These are phyloP conservation scores for Drosophila ochracea DNA, from an alignment of 2,888 invertebrate species.

Conservation along the genomic window DNA sequence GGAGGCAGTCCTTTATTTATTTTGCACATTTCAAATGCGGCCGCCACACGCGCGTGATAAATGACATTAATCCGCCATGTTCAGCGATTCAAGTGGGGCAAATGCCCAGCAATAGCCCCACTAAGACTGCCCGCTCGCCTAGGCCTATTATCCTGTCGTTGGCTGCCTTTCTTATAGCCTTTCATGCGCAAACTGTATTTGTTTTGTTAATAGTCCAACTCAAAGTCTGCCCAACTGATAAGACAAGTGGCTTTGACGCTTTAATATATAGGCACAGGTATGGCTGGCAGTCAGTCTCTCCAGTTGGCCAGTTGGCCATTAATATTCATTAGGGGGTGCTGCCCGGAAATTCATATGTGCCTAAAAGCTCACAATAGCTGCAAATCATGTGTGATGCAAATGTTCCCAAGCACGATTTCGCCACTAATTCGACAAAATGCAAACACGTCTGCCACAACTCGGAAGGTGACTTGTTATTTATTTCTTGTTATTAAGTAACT, in stretches of 20 bases:
- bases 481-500: not conserved
- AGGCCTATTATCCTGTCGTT: slow-evolving; percentile 30
- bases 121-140: slow-evolving; percentile 44
- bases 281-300: slow-evolving; percentile 57
- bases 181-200: slow-evolving; percentile 76
- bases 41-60: slow-evolving; percentile 72
- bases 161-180: slow-evolving; percentile 25
- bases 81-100: slow-evolving; percentile 68
- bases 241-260: slow-evolving; percentile 77
- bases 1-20: slow-evolving; percentile 62
- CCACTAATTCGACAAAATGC: not conserved
- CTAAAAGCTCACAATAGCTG: slow-evolving; percentile 24
- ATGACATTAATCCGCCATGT: slow-evolving; percentile 81
- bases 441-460: too few relatives aligned
- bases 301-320: slow-evolving; percentile 53
- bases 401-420: slow-evolving; percentile 31
- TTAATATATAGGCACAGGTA: slow-evolving; percentile 76
- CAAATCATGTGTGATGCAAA: slow-evolving; percentile 15
- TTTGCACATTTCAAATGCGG: slow-evolving; percentile 74
- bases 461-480: not conserved
- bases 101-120: slow-evolving; percentile 14
- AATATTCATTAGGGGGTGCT: slow-evolving; percentile 72
- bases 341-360: slow-evolving; percentile 34
- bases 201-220: slow-evolving; percentile 77
- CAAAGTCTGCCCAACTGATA: slow-evolving; percentile 71